phyloP scores from a whole-genome alignment of 2,888 invertebrate genomes.

The Ephialtes manifestator region DNA sequence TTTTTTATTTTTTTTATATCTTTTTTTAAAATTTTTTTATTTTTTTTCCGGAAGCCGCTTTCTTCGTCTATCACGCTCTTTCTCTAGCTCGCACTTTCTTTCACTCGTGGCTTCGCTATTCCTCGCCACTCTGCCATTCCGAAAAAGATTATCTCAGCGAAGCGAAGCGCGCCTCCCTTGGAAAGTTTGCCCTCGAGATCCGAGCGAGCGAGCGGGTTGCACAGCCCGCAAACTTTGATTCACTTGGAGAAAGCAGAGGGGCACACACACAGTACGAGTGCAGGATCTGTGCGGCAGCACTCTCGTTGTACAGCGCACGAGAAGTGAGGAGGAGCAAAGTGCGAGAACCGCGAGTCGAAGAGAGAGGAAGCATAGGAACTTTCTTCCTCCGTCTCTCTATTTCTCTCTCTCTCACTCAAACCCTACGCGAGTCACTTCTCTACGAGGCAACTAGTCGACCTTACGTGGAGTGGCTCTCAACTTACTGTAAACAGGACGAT shows the following conservation, averaged over 20 bases:
- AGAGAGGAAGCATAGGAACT: conserved; percentile 20
- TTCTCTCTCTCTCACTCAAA: not conserved
- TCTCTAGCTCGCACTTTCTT: conserved; percentile 6
- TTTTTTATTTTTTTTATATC: conserved; percentile 40
- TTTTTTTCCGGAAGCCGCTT: conserved; percentile 17
- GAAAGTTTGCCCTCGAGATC: conserved; percentile 62
- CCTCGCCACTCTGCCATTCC: conserved; percentile 43
- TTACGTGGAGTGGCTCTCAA: conserved; percentile 58
- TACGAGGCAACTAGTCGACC: conserved; percentile 64
- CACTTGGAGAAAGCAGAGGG: conserved; percentile 45
- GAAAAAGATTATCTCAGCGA: conserved; percentile 65
- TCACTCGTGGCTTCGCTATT: conserved; percentile 22
- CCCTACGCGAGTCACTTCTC: conserved; percentile 40
- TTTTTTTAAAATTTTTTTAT: not conserved
- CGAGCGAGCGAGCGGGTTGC: conserved; percentile 36
- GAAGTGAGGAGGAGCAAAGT: conserved; percentile 18
- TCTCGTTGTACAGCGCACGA: conserved; percentile 17
- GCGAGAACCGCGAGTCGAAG: conserved; percentile 8
- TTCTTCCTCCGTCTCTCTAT: not conserved
- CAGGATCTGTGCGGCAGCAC: conserved; percentile 15
- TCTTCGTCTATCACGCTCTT: conserved; percentile 7
- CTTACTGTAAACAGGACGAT: conserved; percentile 67
- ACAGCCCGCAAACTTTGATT: conserved; percentile 64
- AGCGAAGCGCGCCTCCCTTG: conserved; percentile 18
- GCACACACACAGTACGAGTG: conserved; percentile 15